Conservation (phyloP, 2,113 vertebrate genomes). For the Ciconia stormi region DNA sequence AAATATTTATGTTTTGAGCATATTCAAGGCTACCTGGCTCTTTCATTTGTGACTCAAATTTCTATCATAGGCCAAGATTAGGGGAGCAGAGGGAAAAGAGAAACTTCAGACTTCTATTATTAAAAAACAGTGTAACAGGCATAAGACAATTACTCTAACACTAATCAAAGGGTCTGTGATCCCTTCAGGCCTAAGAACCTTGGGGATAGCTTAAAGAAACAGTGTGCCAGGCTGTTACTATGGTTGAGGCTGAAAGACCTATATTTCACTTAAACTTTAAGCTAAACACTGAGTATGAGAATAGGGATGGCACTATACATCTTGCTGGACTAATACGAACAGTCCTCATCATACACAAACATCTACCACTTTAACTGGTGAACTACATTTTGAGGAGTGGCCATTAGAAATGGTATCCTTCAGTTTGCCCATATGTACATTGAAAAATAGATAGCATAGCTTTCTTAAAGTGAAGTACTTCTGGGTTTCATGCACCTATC, state of each 20-base stretch:
- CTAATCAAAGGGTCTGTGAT: background rate
- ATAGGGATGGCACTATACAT: background rate
- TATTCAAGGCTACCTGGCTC: background rate
- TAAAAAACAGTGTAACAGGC: background rate
- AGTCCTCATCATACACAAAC: accelerated
- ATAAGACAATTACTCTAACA: background rate
- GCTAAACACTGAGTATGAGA: background rate
- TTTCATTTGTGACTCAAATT: background rate
- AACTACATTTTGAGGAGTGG: background rate
- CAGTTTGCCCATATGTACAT: background rate
- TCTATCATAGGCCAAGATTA: background rate
- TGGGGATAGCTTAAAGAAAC: background rate
- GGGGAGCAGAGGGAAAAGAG: background rate
- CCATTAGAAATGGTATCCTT: background rate
- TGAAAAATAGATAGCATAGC: accelerated
- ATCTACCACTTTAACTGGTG: background rate
- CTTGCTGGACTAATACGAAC: background rate
- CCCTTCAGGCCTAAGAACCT: background rate
- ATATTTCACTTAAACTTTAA: background rate
- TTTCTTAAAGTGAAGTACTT: background rate
- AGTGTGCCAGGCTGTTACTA: background rate
- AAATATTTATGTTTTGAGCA: background rate
- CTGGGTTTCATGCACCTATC: background rate
- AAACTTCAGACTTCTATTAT: background rate
- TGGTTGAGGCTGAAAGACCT: background rate